Base-by-base conservation (phyloP, 2,113 vertebrate genomes). In the Puntigrus tetrazona region DNA sequence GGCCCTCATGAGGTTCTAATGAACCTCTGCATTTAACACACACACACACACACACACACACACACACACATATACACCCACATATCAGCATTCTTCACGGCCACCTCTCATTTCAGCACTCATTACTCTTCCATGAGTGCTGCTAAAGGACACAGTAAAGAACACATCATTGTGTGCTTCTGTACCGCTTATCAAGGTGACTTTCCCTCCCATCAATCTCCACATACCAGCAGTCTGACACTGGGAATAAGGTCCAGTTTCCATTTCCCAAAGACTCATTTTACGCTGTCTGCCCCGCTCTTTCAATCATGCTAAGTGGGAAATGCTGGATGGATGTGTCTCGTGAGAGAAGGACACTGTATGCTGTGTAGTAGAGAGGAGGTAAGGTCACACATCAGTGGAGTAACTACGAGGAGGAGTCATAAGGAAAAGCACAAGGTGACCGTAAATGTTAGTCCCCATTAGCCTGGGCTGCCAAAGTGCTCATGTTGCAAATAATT, bases 121-220 rank as follows among this genome's bases (percentile, higher is more conserved):
- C 85, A 78, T 89, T 89, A 89, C 81, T 65, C 90, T 88, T 85
- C 77, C 11, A 70, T 77, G 72, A 90, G 87, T 82, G 25, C 82
- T 83, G 36, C 5, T 90, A 84, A 90, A 83, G 3, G 74, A 86
- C 85, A 27, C 70, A 4, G 20, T 83, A 85, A 91, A 73, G 89
- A 88, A 85, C 74, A 70, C 41, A 63, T 82, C 14, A 41, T 43
- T 22, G 31, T 34, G 67, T 82, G 69, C 70, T 52, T 25, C 50
- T 20, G 31, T 18, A 59, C 81, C 18, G 38, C 47, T 89, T 73
- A 67, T 91, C 87, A 94, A 93, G 92, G 92, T 94, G 92, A 93
- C 93, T 91, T 92, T 92, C 83, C 87, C 87, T 87, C 27, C 31
- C 88, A 91, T 93, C 90, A 89, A 90, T 92, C 89, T 91, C 77